Conservation (phyloP, 2,797 vertebrate genomes). For the Ispidina lecontei region DNA sequence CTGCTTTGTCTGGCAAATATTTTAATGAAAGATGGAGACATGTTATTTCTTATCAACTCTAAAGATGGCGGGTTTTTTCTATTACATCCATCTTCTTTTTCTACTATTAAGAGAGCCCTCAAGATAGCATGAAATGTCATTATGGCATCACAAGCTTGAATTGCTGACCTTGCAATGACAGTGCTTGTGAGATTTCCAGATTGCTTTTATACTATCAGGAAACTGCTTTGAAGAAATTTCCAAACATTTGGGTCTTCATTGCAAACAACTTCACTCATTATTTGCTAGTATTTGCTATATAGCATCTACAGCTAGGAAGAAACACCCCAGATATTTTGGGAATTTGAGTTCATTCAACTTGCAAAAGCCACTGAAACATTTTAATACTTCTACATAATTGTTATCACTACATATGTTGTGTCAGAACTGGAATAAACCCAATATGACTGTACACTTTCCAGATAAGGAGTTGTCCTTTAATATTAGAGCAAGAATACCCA, state of each 20-base stretch:
- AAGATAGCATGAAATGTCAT: not conserved
- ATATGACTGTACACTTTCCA: not conserved
- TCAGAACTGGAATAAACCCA: not conserved
- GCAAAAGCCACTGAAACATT: not conserved
- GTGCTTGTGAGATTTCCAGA: not conserved
- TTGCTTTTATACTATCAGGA: not conserved
- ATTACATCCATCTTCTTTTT: not conserved
- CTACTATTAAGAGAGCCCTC: not conserved
- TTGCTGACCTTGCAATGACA: not conserved
- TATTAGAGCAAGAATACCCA: not conserved
- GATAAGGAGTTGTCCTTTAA: not conserved
- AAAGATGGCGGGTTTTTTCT: not conserved
- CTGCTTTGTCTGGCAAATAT: not conserved
- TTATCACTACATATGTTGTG: not conserved
- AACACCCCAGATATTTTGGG: not conserved
- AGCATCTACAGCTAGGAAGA: not conserved
- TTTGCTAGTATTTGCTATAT: not conserved
- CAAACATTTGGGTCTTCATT: not conserved
- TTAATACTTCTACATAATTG: not conserved
- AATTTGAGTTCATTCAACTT: not conserved
- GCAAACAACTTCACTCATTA: not conserved
- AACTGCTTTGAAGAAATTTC: not conserved
- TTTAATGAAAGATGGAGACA: not conserved
- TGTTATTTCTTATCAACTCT: not conserved
- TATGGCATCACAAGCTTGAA: not conserved